phyloP scores from a whole-genome alignment of 92 coral and sea anemone species.

The Porites lobata region DNA sequence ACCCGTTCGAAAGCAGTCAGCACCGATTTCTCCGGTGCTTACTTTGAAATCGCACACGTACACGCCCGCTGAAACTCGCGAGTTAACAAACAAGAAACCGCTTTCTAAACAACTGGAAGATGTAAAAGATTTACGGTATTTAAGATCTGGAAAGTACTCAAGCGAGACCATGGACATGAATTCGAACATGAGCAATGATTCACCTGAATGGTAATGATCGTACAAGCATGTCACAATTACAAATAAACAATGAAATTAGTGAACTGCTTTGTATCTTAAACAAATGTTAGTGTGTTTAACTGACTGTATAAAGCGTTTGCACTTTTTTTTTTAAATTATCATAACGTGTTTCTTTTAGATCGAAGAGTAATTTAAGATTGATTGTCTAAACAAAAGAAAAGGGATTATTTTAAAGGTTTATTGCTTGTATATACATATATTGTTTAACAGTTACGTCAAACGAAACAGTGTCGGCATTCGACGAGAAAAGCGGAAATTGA shows the following conservation, averaged over 20 bases:
- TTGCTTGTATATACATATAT: too few relatives aligned
- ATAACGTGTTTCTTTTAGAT: neutral
- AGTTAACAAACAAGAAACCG: conserved; percentile 15
- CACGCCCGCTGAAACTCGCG: neutral
- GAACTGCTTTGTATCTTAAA: neutral
- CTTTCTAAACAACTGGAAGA: conserved; percentile 21
- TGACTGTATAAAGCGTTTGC: neutral
- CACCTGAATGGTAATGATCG: too few relatives aligned
- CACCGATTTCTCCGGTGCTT: conserved; percentile 12
- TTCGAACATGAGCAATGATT: too few relatives aligned
- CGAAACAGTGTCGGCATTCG: too few relatives aligned
- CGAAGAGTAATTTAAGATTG: neutral
- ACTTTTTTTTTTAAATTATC: too few relatives aligned
- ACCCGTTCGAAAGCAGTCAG: neutral
- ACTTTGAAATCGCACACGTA: too few relatives aligned
- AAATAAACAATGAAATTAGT: neutral
- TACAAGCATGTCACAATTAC: neutral
- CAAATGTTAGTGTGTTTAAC: neutral
- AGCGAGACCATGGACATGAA: neutral
- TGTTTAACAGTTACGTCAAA: too few relatives aligned
- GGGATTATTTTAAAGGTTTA: neutral
- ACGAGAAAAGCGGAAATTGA: too few relatives aligned
- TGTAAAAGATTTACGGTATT: conserved; percentile 33
- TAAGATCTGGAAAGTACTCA: conserved; percentile 36
- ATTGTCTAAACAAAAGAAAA: neutral